Conservation (phyloP, 2,797 vertebrate species). For the Dicrostonyx torquatus region DNA sequence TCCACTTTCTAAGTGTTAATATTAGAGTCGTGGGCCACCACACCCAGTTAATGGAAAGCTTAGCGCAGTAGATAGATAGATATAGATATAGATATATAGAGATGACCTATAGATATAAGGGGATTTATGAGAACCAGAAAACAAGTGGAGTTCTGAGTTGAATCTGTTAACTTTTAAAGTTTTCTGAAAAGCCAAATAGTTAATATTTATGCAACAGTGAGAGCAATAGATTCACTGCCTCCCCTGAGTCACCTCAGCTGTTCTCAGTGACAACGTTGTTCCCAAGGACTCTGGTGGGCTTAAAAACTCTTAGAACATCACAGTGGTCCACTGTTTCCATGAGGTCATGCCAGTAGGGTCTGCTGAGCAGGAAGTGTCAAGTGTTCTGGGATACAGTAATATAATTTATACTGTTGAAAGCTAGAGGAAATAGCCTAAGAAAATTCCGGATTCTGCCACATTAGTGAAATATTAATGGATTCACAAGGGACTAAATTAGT, state of each 20-base stretch:
- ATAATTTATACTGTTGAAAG: background rate
- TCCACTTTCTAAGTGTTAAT: background rate
- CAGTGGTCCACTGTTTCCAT: background rate
- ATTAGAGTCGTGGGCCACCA: background rate
- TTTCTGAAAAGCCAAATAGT: background rate
- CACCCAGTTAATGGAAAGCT: background rate
- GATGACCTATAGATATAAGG: background rate
- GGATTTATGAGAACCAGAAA: background rate
- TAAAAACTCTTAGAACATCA: background rate
- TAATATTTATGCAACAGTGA: background rate
- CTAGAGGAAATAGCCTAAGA: background rate
- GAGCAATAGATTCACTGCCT: background rate
- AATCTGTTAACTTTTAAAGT: background rate
- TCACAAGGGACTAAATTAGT: background rate
- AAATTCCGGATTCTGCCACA: background rate
- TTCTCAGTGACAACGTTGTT: background rate
- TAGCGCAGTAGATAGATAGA: background rate
- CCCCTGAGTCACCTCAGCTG: background rate
- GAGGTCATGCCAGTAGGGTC: background rate
- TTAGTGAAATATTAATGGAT: background rate
- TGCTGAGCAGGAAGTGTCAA: background rate
- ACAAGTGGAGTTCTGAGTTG: background rate
- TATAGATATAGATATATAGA: background rate
- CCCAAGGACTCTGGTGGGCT: background rate
- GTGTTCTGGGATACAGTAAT: background rate